Percentiles rank a stretch among this genome's conserved stretches.
phyloP scores from a whole-genome alignment of 2,113 vertebrate species.

The Hemiprocne comata region DNA sequence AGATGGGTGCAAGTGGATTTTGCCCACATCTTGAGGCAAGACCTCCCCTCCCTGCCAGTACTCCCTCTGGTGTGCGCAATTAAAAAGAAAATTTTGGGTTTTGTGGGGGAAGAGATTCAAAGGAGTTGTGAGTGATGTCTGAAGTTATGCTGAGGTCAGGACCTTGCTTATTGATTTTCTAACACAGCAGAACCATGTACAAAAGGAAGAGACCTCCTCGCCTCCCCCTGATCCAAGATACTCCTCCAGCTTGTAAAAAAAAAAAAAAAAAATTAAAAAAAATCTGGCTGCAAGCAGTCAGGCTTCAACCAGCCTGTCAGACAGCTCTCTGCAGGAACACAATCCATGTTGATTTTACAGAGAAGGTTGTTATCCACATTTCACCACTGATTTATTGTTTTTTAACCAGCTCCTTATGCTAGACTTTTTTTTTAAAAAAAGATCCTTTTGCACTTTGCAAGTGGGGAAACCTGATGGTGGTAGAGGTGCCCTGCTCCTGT shows the following conservation, averaged over 20 bases:
- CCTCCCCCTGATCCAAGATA: conserved; percentile 20
- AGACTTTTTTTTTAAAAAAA: not conserved
- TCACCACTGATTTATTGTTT: conserved; percentile 88
- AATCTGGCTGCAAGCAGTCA: conserved; percentile 69
- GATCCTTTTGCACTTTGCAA: conserved; percentile 72
- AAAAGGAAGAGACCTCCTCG: conserved; percentile 55
- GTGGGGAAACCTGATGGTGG: not conserved
- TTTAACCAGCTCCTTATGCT: conserved; percentile 88
- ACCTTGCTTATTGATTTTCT: conserved; percentile 72
- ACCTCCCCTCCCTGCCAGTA: not conserved
- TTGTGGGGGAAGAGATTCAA: not conserved
- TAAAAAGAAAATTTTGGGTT: not conserved
- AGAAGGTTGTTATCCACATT: conserved; percentile 86
- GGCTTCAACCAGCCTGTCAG: conserved; percentile 77
- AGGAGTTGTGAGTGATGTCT: conserved; percentile 57
- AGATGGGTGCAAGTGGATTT: conserved; percentile 4
- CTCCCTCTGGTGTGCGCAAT: not conserved
- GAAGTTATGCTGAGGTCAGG: conserved; percentile 70
- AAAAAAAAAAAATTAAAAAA: not conserved
- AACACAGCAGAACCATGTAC: conserved; percentile 54
- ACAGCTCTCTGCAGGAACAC: conserved; percentile 80
- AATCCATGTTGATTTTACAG: conserved; percentile 87
- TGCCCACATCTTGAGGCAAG: conserved; percentile 22
- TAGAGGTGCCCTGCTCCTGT: not conserved
- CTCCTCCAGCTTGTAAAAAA: not conserved